A percentile compares a stretch with the other conserved stretches of the same genome.
Conservation (phyloP, 2,797 vertebrate genomes). For the Gambusia yucatana region DNA sequence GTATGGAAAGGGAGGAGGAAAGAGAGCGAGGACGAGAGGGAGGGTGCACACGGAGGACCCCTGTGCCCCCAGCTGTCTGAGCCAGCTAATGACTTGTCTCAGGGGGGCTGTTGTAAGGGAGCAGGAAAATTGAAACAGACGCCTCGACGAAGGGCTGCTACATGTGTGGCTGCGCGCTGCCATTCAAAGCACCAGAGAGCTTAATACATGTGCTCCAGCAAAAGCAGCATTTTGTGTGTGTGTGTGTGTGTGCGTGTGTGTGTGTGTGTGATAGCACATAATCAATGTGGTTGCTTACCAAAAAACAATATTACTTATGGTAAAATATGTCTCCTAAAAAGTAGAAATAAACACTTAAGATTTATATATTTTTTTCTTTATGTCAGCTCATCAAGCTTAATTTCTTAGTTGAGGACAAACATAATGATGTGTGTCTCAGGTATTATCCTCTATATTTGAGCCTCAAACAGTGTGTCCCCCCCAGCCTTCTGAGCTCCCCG, state of each 20-base stretch:
- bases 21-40: constrained; percentile 36
- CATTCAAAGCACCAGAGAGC: constrained; percentile 74
- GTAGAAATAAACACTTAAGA: neutral
- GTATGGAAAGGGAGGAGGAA: constrained; percentile 66
- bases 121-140: constrained; percentile 90
- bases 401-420: constrained; percentile 20
- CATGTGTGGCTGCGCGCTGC: constrained; percentile 81
- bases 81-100: constrained; percentile 88
- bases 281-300: constrained; percentile 34
- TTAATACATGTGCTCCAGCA: constrained; percentile 45
- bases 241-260: constrained; percentile 53
- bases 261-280: constrained; percentile 43
- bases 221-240: constrained; percentile 43
- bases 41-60: constrained; percentile 76
- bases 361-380: constrained; percentile 18
- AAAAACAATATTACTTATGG: constrained; percentile 7
- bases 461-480: constrained; percentile 53
- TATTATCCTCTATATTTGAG: constrained; percentile 51
- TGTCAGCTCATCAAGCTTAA: constrained; percentile 17
- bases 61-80: constrained; percentile 89
- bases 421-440: constrained; percentile 57
- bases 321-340: constrained; percentile 9
- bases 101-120: constrained; percentile 85
- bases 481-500: constrained; percentile 46
- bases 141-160: constrained; percentile 77